A percentile compares a stretch with the other conserved stretches of the same genome.
phyloP scores from a whole-genome alignment of 2,113 vertebrate genomes.

The Embiotoca jacksoni region DNA sequence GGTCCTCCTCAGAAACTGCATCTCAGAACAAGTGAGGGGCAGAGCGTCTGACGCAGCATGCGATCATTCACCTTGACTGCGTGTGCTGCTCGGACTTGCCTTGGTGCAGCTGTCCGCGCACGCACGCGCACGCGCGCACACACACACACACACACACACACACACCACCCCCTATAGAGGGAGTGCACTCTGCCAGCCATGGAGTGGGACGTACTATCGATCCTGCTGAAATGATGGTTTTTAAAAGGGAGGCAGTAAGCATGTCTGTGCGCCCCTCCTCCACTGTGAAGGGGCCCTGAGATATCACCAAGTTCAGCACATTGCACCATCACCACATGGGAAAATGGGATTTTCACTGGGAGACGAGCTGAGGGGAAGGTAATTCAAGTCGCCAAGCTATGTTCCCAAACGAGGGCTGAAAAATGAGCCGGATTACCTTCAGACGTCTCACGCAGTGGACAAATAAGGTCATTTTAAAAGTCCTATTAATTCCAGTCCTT shows the following conservation, averaged over 20 bases:
- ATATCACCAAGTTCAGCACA: conserved; percentile 85
- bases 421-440: conserved; percentile 82
- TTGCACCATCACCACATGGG: conserved; percentile 79
- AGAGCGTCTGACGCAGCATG: conserved; percentile 81
- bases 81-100: conserved; percentile 69
- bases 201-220: conserved; percentile 82
- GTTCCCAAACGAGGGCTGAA: conserved; percentile 74
- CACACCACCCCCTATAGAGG: conserved; percentile 44
- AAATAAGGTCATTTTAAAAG: conserved; percentile 74
- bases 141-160: conserved; percentile 12
- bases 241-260: conserved; percentile 83
- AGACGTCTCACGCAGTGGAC: conserved; percentile 68
- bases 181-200: conserved; percentile 69
- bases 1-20: conserved; percentile 71
- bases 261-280: conserved; percentile 78
- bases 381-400: conserved; percentile 81
- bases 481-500: conserved; percentile 36
- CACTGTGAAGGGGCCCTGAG: conserved; percentile 68
- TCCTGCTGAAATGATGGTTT: conserved; percentile 83
- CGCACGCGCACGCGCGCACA: conserved; percentile 15
- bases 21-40: conserved; percentile 52
- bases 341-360: conserved; percentile 83
- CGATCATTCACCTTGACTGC: conserved; percentile 82
- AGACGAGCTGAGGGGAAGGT: conserved; percentile 83
- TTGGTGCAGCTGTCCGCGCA: conserved; percentile 73